These are phyloP conservation scores for Neocloeon triangulifer DNA, from an alignment of 1,140 invertebrate genomes.

Conservation along the genomic window DNA sequence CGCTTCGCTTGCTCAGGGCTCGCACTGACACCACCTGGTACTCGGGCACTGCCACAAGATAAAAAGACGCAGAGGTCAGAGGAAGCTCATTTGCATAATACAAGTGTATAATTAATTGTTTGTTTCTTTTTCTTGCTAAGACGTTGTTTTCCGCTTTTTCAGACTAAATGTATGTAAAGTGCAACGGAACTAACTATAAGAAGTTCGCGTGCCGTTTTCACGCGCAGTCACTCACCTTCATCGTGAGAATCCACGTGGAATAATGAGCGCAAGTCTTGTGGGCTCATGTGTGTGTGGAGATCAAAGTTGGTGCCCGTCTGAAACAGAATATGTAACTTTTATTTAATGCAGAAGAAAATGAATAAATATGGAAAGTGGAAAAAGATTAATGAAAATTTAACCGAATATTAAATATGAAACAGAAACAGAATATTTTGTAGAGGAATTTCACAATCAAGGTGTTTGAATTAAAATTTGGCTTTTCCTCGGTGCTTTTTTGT, in stretches of 20 bases:
- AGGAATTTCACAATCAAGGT: no score
- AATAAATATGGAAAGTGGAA: no score
- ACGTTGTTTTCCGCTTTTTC: constrained; percentile 6
- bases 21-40: constrained; percentile 35
- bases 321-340: constrained; percentile 7
- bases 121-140: no score
- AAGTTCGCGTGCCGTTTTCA: not conserved
- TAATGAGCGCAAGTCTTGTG: constrained; percentile 48
- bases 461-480: no score
- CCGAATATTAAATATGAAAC: no score
- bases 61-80: no score
- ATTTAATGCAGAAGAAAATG: no score
- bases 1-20: constrained; percentile 11
- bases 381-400: no score
- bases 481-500: no score
- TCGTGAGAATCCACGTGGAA: constrained; percentile 58
- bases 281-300: constrained; percentile 67
- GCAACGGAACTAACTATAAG: not conserved
- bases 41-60: constrained; percentile 28
- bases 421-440: no score
- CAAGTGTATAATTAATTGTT: constrained; percentile 12
- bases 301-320: no score
- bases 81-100: constrained; percentile 14
- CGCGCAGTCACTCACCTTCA: constrained; percentile 26
- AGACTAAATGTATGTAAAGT: constrained; percentile 8